Base-by-base conservation (phyloP, 2,888 invertebrate species). In the Odiellus spinosus region DNA sequence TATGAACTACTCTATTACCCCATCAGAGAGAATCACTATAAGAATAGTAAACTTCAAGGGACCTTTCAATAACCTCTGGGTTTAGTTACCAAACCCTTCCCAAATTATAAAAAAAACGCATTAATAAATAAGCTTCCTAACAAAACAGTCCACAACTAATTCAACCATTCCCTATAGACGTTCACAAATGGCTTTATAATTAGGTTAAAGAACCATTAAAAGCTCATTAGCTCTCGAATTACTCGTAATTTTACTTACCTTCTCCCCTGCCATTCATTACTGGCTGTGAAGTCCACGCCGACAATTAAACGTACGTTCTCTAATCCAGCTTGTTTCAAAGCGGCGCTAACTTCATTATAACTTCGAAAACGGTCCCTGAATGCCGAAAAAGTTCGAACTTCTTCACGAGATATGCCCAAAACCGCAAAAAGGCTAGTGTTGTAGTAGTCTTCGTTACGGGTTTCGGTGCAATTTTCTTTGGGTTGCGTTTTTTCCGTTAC, bases 181-280 rank as follows among this genome's bases (percentile, higher is more conserved):
- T 49, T 26, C n/a, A n/a, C n/a, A n/a, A 26, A 26, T 26, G 26
- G 26, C 8, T 26, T 26, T 26, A 26, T 26, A 26, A 26, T 26
- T 26, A 26, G 5, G 26, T 26, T 26, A 26, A 26, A 26, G 8
- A 26, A 4, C 5, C 26, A 26, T 26, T 26, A 26, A 6, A 8
- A 6, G 26, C n/a, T n/a, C n/a, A n/a, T n/a, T n/a, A n/a, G n/a
- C n/a, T 26, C 26, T 8, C 26, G 26, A 26, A n/a, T n/a, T n/a
- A n/a, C n/a, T n/a, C n/a, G n/a, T n/a, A 26, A 26, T 26, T 26
- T 8, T 8, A 26, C 26, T 26, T 26, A 49, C 49, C 66, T 65
- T 41, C 68, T 58, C 20, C 71, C 71, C 55, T 72, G 71, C 64
- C 71, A 72, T 55, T 71, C 71, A 56, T 71, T 71, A 53, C 67